Base-by-base conservation (phyloP, 2,888 invertebrate genomes). In the Brachynemurus nebulosus region DNA sequence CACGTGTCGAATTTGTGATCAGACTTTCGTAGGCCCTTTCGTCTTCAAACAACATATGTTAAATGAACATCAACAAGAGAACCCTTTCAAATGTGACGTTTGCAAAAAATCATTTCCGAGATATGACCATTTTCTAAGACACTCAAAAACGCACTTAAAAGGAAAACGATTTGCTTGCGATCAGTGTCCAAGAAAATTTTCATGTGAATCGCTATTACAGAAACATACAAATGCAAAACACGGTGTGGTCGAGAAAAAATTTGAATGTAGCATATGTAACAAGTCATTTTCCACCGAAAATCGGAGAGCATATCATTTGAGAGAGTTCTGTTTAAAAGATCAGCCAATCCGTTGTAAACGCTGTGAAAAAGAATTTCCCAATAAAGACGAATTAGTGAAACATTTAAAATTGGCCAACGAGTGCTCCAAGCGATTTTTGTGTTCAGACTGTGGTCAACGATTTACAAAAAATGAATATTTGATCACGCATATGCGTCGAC, bases 401-500 rank as follows among this genome's bases (percentile, higher is more conserved):
- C 74, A 74, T 50, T 65, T 66, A 54, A 74, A 73, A 55, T 68
- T 68, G 46, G 72, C 72, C 30, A 68, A 67, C 20, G 72, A 71
- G 38, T 59, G 62, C 53, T 63, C 63, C 42, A 69, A 71, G 43
- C 72, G 72, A 43, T 74, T 69, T 53, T 59, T 74, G 17, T 74
- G 74, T 52, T 73, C 72, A 3, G 72, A 73, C 48, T 74, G 74
- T 51, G 74, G 74, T 1, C 69, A 72, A 49, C 53, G 72, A 44
- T 74, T 74, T 54, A 70, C 71, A 17, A 60, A 74, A 17, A 72
- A 73, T 47, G 73, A 73, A 56, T 74, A 74, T 59, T 57, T 74
- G 41, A 66, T 71, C 9, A 67, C 67, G 14, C 74, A 74, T 50
- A 74, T 74, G 73, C 58, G 74, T 12, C 58, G 74, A 30, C 74